A percentile compares a stretch with the other conserved stretches of the same genome.
phyloP scores from a whole-genome alignment of 2,113 vertebrate genomes.

The Laticauda laticaudata region DNA sequence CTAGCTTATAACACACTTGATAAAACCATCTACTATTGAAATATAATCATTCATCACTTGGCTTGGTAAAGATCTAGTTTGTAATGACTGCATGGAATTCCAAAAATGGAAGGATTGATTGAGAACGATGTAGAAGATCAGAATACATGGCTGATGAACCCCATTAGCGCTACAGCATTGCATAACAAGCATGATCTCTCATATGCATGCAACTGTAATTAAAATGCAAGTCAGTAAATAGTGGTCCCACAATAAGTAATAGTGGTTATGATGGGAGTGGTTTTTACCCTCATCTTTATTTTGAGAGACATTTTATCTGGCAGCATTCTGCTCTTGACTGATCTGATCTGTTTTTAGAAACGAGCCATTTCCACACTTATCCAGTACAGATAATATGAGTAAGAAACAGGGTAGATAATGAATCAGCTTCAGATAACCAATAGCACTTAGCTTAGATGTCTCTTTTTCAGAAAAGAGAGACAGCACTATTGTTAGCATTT shows the following conservation, averaged over 20 bases:
- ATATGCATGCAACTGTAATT: background rate
- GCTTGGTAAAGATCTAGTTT: background rate
- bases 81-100: background rate
- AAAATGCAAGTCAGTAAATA: background rate
- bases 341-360: slow-evolving; percentile 21
- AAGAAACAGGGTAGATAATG: slow-evolving; percentile 16
- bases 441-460: background rate
- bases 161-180: background rate
- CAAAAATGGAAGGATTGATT: background rate
- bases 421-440: background rate
- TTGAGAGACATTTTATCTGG: slow-evolving; percentile 4
- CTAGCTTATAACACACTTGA: background rate
- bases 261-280: background rate
- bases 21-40: background rate
- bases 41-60: background rate
- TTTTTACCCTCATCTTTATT: background rate
- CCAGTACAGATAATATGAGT: slow-evolving; percentile 4
- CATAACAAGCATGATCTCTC: background rate
- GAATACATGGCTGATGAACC: background rate
- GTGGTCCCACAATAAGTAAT: no score
- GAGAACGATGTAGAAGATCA: background rate
- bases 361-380: background rate
- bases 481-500: background rate
- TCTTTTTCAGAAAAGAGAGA: background rate
- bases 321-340: background rate